A percentile compares a stretch with the other conserved stretches of the same genome.
Evolutionary conservation across 2,888 invertebrate species (phyloP).

Genomic region (Volucella bombylans): DNA sequence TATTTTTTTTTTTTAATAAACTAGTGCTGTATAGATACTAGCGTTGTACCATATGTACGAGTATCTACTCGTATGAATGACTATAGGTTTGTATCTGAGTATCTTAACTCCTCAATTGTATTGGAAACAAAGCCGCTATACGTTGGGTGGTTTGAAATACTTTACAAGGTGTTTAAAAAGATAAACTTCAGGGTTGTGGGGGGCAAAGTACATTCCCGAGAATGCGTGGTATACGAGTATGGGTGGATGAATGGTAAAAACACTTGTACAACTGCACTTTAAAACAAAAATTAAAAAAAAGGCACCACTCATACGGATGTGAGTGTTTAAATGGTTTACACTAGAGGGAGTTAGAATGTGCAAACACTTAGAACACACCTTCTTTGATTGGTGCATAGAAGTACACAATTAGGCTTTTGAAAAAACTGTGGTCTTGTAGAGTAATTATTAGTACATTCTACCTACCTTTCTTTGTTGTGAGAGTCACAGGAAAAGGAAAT

Average conservation of each 20-base stretch:
- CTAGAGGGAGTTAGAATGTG: too few relatives aligned
- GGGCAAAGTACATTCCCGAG: constrained; percentile 10
- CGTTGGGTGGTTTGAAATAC: constrained; percentile 5
- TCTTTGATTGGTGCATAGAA: too few relatives aligned
- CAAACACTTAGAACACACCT: too few relatives aligned
- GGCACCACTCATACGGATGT: background rate
- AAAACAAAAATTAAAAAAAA: constrained; percentile 34
- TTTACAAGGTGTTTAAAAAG: constrained; percentile 42
- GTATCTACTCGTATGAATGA: background rate
- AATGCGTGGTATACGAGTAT: constrained; percentile 2
- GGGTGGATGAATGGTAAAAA: constrained; percentile 2
- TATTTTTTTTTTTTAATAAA: constrained; percentile 25
- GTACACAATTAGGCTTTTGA: too few relatives aligned
- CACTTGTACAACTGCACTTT: constrained; percentile 44
- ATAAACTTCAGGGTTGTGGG: constrained; percentile 29
- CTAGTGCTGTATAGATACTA: constrained; percentile 16
- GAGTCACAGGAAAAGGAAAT: too few relatives aligned
- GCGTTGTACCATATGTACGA: too few relatives aligned
- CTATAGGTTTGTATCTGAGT: constrained; percentile 18
- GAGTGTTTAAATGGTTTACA: too few relatives aligned
- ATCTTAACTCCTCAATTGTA: constrained; percentile 38
- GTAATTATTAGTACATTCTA: too few relatives aligned
- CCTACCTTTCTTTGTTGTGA: too few relatives aligned
- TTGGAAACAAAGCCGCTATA: constrained; percentile 19
- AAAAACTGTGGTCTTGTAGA: too few relatives aligned